Base-by-base conservation (phyloP, 2,888 invertebrate genomes). In the Meliscaeva auricollis region DNA sequence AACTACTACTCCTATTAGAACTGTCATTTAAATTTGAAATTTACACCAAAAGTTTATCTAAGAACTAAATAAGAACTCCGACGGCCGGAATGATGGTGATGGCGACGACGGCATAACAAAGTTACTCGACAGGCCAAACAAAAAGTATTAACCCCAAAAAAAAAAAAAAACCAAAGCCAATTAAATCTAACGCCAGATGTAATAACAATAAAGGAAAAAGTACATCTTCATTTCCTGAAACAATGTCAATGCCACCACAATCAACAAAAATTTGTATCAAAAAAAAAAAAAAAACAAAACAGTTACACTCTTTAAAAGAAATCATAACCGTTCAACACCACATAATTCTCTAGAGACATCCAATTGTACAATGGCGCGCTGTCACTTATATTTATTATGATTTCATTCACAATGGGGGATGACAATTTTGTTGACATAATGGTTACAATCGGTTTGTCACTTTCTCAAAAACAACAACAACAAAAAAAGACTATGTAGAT, bases 111-210 rank as follows among this genome's bases (percentile, higher is more conserved):
- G 73, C 35, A 54, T 38, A 46, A 20, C 8, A 8, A 48, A 2
- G 11, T 32, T 44, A 35, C 8, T 22, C 15, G 0, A 3, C n/a
- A 44, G 13, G 9, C 54, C 8, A 22, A 44, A 15, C 5, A 9
- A 15, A 13, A 41, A 60, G 8, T 9, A 13, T 32, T 15, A 20
- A 17, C 22, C 1, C 52, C 70, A 30, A n/a, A n/a, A n/a, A n/a
- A n/a, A n/a, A n/a, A n/a, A n/a, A n/a, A n/a, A 46, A 58, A 58
- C 46, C 52, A 11, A 84, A 72, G 11, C n/a, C 84, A 75, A 84
- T 84, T 80, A 75, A 66, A 84, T 76, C 80, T 76, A 75, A 80
- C 80, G 75, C 75, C 84, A 84, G 84, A 84, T 84, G 84, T 68
- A 80, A 84, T 84, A 80, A 84, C 75, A 84, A 84, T 84, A 84